These are phyloP conservation scores for Cynaeus angustus DNA, from an alignment of 2,888 invertebrate species.

Conservation along the genomic window DNA sequence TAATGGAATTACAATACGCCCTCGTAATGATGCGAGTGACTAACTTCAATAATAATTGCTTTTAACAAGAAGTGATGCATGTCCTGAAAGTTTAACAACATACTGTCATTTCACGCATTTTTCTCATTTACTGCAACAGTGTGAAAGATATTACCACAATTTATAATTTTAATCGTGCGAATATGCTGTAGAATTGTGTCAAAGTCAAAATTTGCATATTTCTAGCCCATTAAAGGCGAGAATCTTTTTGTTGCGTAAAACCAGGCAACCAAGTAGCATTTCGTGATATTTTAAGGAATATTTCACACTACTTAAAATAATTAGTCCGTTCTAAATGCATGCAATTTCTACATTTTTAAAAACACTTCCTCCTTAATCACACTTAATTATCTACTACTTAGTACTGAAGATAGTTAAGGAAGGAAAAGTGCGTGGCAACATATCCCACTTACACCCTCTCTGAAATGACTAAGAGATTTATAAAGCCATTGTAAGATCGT, in stretches of 20 bases:
- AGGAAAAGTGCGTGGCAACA: too few species aligned
- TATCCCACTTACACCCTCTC: too few species aligned
- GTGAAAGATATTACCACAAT: background rate
- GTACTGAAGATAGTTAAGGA: too few species aligned
- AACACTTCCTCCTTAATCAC: too few species aligned
- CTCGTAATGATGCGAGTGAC: conserved; percentile 42
- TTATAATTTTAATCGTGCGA: conserved; percentile 1
- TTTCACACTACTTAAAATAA: too few species aligned
- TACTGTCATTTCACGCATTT: background rate
- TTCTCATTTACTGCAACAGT: background rate
- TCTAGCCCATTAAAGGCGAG: conserved; percentile 11
- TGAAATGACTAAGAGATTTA: too few species aligned
- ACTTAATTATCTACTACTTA: too few species aligned
- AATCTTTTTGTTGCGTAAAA: conserved; percentile 21
- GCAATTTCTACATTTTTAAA: too few species aligned
- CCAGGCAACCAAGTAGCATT: too few species aligned
- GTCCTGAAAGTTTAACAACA: conserved; percentile 4
- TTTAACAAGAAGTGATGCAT: conserved; percentile 14
- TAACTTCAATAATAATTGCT: conserved; percentile 17
- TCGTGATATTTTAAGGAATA: too few species aligned
- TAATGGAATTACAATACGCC: conserved; percentile 46
- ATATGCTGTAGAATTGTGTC: conserved; percentile 18
- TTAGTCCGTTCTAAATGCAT: too few species aligned
- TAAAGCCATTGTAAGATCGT: too few species aligned
- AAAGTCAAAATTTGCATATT: conserved; percentile 39